Evolutionary conservation across 2,113 vertebrate genomes (phyloP).

Genomic region (Oenanthe melanoleuca): DNA sequence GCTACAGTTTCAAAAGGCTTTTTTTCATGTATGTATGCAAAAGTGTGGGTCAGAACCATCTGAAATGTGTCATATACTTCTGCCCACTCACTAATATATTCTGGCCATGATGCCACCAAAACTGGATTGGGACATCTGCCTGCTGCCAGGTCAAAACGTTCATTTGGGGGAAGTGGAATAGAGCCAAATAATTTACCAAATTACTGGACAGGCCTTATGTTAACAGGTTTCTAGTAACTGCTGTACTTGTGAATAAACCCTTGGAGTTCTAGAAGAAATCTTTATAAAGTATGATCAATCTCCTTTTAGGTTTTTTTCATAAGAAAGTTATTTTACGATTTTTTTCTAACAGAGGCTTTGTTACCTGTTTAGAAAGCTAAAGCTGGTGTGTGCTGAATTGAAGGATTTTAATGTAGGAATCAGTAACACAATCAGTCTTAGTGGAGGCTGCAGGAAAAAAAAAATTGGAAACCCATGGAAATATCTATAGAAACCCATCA

Average conservation of each 20-base stretch:
- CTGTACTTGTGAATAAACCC: not conserved
- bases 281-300: not conserved
- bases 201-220: not conserved
- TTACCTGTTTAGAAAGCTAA: not conserved
- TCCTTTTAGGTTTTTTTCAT: not conserved
- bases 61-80: rapidly evolving
- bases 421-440: not conserved
- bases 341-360: not conserved
- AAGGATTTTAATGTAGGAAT: not conserved
- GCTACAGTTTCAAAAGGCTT: not conserved
- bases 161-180: not conserved
- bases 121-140: not conserved
- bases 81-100: not conserved
- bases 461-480: not conserved
- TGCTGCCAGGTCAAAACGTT: not conserved
- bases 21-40: not conserved
- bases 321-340: not conserved
- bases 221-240: not conserved
- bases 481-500: not conserved
- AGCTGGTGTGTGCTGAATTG: not conserved
- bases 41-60: not conserved
- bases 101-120: not conserved
- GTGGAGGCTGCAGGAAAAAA: not conserved
- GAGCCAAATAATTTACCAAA: not conserved
- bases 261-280: not conserved